phyloP scores from a whole-genome alignment of 2,113 vertebrate species.

The Scartelaos histophorus region DNA sequence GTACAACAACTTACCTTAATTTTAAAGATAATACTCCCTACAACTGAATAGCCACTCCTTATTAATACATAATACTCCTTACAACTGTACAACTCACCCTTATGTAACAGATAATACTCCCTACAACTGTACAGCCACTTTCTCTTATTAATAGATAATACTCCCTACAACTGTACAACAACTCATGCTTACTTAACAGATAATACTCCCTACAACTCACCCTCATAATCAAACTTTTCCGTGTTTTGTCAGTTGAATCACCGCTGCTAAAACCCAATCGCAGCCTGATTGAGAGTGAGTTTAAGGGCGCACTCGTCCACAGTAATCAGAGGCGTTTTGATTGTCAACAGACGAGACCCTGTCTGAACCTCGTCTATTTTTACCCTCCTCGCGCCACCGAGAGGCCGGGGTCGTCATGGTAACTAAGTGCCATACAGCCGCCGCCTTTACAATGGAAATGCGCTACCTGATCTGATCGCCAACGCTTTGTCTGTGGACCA shows the following conservation, averaged over 20 bases:
- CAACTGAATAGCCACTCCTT: no score
- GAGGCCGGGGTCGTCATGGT: slow-evolving; percentile 63
- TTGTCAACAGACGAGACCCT: slow-evolving; percentile 34
- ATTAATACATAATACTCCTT: no score
- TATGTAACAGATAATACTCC: no score
- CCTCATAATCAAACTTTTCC: no score
- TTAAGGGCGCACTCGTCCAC: neutral
- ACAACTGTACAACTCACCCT: no score
- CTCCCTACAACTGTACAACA: no score
- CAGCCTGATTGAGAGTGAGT: neutral
- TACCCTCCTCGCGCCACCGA: slow-evolving; percentile 39
- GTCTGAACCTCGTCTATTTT: slow-evolving; percentile 57
- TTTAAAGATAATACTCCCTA: no score
- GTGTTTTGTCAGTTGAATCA: neutral
- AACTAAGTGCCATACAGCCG: slow-evolving; percentile 59
- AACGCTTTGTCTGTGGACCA: slow-evolving; percentile 37
- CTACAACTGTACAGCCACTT: no score
- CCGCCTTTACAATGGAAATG: slow-evolving; percentile 59
- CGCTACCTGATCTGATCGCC: slow-evolving; percentile 58
- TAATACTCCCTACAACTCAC: no score
- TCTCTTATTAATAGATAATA: no score
- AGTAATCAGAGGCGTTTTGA: slow-evolving; percentile 27
- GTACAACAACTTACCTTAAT: no score
- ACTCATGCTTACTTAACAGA: no score
- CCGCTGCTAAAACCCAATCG: neutral